Conservation (phyloP, 2,797 vertebrate genomes). For the Ptychobarbus kaznakovi region DNA sequence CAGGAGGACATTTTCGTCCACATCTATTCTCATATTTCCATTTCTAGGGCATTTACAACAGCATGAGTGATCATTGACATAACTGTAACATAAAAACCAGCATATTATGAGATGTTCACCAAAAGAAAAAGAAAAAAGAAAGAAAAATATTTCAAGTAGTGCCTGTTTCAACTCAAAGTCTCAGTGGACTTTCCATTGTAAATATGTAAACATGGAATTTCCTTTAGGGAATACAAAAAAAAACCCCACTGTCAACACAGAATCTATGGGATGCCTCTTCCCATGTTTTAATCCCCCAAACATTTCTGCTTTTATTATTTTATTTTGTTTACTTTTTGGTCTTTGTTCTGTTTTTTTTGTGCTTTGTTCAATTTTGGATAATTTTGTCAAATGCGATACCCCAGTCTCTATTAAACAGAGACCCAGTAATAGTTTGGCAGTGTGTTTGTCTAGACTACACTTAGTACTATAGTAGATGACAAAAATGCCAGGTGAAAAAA, state of each 20-base stretch:
- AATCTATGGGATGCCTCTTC: conserved; percentile 87
- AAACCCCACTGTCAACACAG: conserved; percentile 63
- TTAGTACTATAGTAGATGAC: conserved; percentile 91
- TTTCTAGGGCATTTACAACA: conserved; percentile 88
- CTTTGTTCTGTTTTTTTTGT: conserved; percentile 68
- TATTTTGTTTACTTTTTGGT: conserved; percentile 59
- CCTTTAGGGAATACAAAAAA: conserved; percentile 79
- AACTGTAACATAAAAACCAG: conserved; percentile 86
- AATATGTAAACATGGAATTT: conserved; percentile 79
- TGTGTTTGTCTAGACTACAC: conserved; percentile 92
- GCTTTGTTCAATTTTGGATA: conserved; percentile 82
- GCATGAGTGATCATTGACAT: conserved; percentile 91
- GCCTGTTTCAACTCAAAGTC: conserved; percentile 98
- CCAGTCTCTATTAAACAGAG: conserved; percentile 83
- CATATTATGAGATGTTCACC: conserved; percentile 81
- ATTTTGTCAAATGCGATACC: conserved; percentile 83
- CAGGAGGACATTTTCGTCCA: conserved; percentile 77
- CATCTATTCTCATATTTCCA: conserved; percentile 85
- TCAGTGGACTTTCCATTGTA: conserved; percentile 97
- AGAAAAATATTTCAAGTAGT: conserved; percentile 89
- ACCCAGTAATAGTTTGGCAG: conserved; percentile 88
- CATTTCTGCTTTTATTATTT: conserved; percentile 54
- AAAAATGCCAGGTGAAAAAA: conserved; percentile 84
- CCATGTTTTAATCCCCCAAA: conserved; percentile 75
- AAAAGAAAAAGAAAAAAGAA: conserved; percentile 76